A percentile compares a stretch with the other conserved stretches of the same genome.
phyloP scores from a whole-genome alignment of 2,888 invertebrate genomes.

The Polydrusus pterygomalis region DNA sequence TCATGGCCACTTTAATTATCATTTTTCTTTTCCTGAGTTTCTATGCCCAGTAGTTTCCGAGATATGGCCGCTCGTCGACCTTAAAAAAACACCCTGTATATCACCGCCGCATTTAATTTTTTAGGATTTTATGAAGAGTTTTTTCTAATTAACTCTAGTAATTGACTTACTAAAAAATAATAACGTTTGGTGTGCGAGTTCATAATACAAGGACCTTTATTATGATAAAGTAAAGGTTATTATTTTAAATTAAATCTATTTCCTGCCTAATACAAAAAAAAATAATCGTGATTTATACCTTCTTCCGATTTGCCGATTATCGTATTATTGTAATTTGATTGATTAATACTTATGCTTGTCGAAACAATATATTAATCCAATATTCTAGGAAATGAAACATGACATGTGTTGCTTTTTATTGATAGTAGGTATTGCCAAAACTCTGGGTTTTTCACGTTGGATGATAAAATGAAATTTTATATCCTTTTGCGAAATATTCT shows the following conservation, averaged over 20 bases:
- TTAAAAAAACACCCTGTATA: no score
- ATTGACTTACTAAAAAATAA: neutral
- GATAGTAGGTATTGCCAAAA: neutral
- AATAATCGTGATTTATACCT: conserved; percentile 13
- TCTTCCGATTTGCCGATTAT: conserved; percentile 3
- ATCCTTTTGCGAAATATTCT: no score
- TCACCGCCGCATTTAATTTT: no score
- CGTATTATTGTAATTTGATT: conserved; percentile 1
- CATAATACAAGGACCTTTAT: no score
- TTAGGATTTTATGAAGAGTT: no score
- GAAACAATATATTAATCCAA: conserved; percentile 4
- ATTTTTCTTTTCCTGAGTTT: no score
- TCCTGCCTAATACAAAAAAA: conserved; percentile 3
- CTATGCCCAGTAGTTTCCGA: no score
- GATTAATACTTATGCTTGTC: conserved; percentile 12
- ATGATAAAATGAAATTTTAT: neutral
- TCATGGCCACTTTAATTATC: no score
- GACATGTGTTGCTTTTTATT: neutral
- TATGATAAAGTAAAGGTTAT: neutral
- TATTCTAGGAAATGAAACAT: conserved; percentile 1
- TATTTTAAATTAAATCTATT: conserved; percentile 1
- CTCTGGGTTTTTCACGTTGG: neutral
- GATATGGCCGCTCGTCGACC: no score
- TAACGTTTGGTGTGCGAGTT: neutral
- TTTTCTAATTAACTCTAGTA: no score